Conservation (phyloP, 64 coral and sea anemone species). For the Montipora sp. region DNA sequence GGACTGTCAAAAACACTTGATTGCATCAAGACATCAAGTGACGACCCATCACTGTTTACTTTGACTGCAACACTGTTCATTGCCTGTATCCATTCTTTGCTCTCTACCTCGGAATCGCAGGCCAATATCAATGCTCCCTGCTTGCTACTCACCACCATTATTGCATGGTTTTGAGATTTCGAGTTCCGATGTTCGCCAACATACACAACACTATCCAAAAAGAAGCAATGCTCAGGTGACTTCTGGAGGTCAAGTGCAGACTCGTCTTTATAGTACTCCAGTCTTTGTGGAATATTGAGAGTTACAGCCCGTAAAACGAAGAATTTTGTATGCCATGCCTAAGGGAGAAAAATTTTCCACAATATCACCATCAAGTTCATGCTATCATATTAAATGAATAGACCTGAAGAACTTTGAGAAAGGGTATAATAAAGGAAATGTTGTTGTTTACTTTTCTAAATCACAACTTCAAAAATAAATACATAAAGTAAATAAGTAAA, state of each 20-base stretch:
- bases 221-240: slow-evolving; percentile 8
- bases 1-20: background rate
- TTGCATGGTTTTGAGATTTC: slow-evolving; percentile 38
- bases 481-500: too few species aligned
- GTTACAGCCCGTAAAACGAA: slow-evolving; percentile 57
- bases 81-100: slow-evolving; percentile 50
- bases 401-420: too few species aligned
- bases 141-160: slow-evolving; percentile 52
- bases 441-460: too few species aligned
- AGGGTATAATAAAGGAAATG: too few species aligned
- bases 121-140: slow-evolving; percentile 48
- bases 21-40: background rate
- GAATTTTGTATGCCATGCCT: slow-evolving; percentile 77
- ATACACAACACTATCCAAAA: slow-evolving; percentile 51
- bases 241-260: slow-evolving; percentile 33
- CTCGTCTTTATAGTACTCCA: slow-evolving; percentile 76
- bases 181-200: slow-evolving; percentile 54
- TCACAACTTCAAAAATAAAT: too few species aligned
- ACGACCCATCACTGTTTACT: background rate
- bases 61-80: slow-evolving; percentile 48
- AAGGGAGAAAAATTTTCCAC: background rate
- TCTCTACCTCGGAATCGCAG: slow-evolving; percentile 49
- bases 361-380: background rate
- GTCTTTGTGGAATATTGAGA: slow-evolving; percentile 18
- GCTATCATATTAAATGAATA: background rate